Evolutionary conservation across 2,797 vertebrate species (phyloP).

Genomic region (Rhinichthys osculus): DNA sequence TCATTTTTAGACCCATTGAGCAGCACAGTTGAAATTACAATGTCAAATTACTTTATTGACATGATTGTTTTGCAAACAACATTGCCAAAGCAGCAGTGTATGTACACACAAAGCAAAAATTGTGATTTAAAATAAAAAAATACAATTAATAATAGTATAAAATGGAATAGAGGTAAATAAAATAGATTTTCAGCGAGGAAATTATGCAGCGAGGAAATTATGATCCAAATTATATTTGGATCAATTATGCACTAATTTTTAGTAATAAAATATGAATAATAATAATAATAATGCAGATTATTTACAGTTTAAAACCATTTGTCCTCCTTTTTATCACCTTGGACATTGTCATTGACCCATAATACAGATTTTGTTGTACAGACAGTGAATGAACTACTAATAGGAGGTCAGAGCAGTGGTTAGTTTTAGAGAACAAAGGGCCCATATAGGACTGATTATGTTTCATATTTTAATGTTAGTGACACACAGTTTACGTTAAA

Average conservation of each 20-base stretch:
- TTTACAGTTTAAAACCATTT: neutral
- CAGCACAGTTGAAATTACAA: neutral
- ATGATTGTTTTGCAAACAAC: neutral
- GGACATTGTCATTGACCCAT: neutral
- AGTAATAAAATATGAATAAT: neutral
- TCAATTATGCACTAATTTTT: neutral
- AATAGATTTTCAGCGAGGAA: neutral
- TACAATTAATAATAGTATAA: neutral
- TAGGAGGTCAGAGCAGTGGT: neutral
- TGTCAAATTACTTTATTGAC: neutral
- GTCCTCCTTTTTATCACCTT: neutral
- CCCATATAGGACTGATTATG: neutral
- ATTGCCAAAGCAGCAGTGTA: neutral
- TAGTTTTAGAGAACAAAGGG: neutral
- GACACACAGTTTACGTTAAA: neutral
- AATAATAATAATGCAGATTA: neutral
- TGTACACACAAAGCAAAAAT: neutral
- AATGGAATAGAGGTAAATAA: neutral
- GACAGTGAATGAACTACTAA: neutral
- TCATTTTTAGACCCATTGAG: neutral
- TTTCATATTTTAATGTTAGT: neutral
- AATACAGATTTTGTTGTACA: neutral
- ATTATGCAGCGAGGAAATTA: too few relatives aligned
- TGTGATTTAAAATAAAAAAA: neutral
- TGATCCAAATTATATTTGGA: too few relatives aligned